phyloP scores from a whole-genome alignment of 2,113 vertebrate genomes.

The Brienomyrus longianalis region DNA sequence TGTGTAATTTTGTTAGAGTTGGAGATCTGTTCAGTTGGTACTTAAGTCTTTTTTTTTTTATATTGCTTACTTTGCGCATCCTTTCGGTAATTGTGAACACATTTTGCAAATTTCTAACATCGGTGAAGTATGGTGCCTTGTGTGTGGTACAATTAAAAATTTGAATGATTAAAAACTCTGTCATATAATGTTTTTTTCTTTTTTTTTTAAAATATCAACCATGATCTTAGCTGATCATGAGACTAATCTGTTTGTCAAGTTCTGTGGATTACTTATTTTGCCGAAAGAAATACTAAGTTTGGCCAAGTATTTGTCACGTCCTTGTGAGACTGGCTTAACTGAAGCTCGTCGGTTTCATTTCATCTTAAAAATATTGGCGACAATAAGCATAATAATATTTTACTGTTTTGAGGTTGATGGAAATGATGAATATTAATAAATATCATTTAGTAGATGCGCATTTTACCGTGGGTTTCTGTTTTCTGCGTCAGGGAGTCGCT shows the following conservation, averaged over 20 bases:
- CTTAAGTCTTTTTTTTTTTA: neutral
- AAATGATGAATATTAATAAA: conserved; percentile 10
- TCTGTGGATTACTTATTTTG: neutral
- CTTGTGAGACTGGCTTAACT: neutral
- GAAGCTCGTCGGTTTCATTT: neutral
- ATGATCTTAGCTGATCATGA: neutral
- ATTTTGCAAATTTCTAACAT: neutral
- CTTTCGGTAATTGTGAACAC: neutral
- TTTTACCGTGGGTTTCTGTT: conserved; percentile 36
- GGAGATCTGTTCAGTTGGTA: neutral
- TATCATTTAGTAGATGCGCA: conserved; percentile 20
- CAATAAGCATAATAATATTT: neutral
- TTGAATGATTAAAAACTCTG: neutral
- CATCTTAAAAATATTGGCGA: neutral
- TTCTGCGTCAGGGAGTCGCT: conserved; percentile 19
- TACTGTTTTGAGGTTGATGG: neutral
- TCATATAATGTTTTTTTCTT: neutral
- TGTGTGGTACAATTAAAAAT: neutral
- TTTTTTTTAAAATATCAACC: neutral
- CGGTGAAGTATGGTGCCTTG: neutral
- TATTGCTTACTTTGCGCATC: neutral
- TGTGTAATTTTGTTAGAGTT: neutral
- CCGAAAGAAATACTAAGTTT: neutral
- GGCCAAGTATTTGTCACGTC: neutral
- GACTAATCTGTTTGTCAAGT: neutral